phyloP scores from a whole-genome alignment of 2,888 invertebrate species.

The Brachypterus glaber region DNA sequence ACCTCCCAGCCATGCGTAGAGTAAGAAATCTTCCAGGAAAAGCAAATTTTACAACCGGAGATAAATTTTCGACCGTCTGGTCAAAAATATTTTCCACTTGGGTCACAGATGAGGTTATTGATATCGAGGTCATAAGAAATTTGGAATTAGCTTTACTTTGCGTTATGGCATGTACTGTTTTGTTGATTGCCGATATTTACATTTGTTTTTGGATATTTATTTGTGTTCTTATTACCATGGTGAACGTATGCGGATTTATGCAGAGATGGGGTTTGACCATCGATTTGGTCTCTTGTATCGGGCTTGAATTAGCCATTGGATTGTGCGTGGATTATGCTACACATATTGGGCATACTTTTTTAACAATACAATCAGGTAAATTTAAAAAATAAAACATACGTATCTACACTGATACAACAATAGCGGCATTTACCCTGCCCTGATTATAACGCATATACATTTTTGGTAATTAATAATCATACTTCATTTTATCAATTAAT shows the following conservation, averaged over 20 bases:
- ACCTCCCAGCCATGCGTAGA: slow-evolving; percentile 65
- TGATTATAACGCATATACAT: too few relatives aligned
- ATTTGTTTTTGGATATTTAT: slow-evolving; percentile 71
- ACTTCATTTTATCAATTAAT: too few relatives aligned
- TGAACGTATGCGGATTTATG: slow-evolving; percentile 68
- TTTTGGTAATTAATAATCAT: too few relatives aligned
- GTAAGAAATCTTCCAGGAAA: slow-evolving; percentile 48
- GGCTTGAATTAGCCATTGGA: slow-evolving; percentile 69
- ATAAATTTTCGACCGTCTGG: slow-evolving; percentile 59
- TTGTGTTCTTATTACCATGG: slow-evolving; percentile 63
- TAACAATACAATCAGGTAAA: slow-evolving; percentile 51
- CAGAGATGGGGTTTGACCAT: slow-evolving; percentile 74
- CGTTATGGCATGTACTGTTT: slow-evolving; percentile 68
- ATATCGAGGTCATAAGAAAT: slow-evolving; percentile 65
- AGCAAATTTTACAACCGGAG: slow-evolving; percentile 50
- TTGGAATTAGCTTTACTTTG: slow-evolving; percentile 64
- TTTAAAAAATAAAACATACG: too few relatives aligned
- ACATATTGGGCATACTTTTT: slow-evolving; percentile 71
- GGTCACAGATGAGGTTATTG: slow-evolving; percentile 70
- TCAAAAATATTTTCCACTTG: slow-evolving; percentile 63
- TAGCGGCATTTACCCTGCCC: too few relatives aligned
- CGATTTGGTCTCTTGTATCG: slow-evolving; percentile 72
- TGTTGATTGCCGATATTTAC: slow-evolving; percentile 66
- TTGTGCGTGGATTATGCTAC: slow-evolving; percentile 78
- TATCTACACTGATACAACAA: too few relatives aligned